Evolutionary conservation across 2,113 vertebrate genomes (phyloP), one percentile per base, ranked within the genome.

Genomic region (Rhombomys opimus): DNA sequence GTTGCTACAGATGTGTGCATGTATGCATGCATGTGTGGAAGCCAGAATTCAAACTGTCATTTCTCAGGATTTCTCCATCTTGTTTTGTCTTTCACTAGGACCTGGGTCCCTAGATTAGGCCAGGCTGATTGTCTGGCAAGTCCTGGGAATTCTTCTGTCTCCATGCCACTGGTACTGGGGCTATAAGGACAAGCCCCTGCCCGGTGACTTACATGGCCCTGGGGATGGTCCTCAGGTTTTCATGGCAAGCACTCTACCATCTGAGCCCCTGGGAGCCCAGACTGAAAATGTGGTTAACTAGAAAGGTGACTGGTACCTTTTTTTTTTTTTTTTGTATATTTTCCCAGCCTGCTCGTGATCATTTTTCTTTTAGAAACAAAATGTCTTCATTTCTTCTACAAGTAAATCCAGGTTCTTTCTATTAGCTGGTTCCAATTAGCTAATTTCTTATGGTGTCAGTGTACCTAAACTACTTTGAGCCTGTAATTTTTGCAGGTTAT

Each of bases 71-170:
- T 41, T 84, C 57, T 63, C 81, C n/a, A 84, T 22, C 81, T 84
- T 61, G n/a, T 63, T 63, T 63, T 41, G 23, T 84, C 57, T 84
- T 35, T 84, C n/a, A 84, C 23, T 25, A 23, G 81, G n/a, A 84
- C 59, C n/a, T 25, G 5, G 2, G 22, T 38, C 23, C 20, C 52
- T n/a, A 2, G 6, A 41, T 63, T 38, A 61, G 35, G 57, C 57
- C 23, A 41, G 81, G 57, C 23, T 84, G 25, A 41, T 22, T 59
- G 80, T 35, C 27, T 10, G 13, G n/a, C 50, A 32, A 80, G 35
- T 54, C 32, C 5, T 8, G 32, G 32, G 0, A 0, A 13, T 63
- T 41, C n/a, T 27, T 18, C 2, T 13, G 20, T 23, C 35, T 57
- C 35, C 35, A 59, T 22, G 54, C 35, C 5, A 15, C 35, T 12